Base-by-base conservation (phyloP, 2,113 vertebrate species). In the Agelaius phoeniceus region DNA sequence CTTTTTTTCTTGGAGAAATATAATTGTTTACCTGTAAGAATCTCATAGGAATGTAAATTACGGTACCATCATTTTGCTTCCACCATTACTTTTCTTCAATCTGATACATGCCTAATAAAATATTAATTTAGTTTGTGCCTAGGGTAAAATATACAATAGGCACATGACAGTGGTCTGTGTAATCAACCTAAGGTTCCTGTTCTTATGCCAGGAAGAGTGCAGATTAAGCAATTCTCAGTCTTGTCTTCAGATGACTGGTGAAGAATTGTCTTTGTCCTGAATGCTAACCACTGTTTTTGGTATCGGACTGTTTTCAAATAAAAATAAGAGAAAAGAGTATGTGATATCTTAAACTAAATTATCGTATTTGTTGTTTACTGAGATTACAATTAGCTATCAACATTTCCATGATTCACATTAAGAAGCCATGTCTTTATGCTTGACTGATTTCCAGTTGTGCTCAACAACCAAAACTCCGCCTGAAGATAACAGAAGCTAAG, bases 11-110 rank as follows among this genome's bases (percentile, higher is more conserved):
- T 72, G 44, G 66, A 87, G 44, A 13, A 91, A 66, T 58, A 30
- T 66, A 86, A 58, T 89, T 95, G 66, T 92, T 95, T 97, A 93
- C 85, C 67, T 88, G 49, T 85, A 61, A 94, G 87, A 90, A 79
- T 91, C 82, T 93, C 80, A 59, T 43, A 80, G 61, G 80, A 92
- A 93, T 73, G 74, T 31, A 77, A 85, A 67, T 39, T 7, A 68
- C 41, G 77, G 19, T 68, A 75, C n/a, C 43, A 74, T 77, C 83
- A 87, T 68, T 84, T 77, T 68, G 21, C 46, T 41, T 88, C 35
- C 31, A 89, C 43, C 72, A 61, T 69, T 35, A 58, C 26, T 86
- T 72, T 96, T 90, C 54, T 82, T 87, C 69, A 51, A 20, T 35
- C 67, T 52, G 24, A 90, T 24, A 19, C 76, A 43, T 18, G 2